These are phyloP conservation scores for Zaprionus kolodkinae DNA, from an alignment of 1,140 invertebrate species.

Conservation along the genomic window DNA sequence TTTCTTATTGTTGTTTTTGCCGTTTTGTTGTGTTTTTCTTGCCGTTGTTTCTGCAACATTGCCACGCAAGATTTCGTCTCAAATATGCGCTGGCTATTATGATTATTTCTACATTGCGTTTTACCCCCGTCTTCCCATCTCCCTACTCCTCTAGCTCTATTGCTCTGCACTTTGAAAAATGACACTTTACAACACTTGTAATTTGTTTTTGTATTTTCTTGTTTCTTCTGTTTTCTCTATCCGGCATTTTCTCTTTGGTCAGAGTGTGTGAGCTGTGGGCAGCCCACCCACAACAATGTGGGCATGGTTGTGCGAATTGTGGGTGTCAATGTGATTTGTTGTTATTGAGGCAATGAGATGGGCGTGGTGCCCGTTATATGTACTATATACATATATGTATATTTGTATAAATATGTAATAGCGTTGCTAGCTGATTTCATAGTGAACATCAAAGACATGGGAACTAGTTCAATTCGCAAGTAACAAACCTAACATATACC, in stretches of 20 bases:
- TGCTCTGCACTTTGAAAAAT: slow-evolving; percentile 70
- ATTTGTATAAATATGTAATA: background rate
- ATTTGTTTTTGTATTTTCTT: slow-evolving; percentile 63
- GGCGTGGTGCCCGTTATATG: slow-evolving; percentile 44
- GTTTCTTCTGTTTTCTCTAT: background rate
- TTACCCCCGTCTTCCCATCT: background rate
- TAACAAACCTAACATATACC: background rate
- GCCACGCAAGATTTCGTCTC: slow-evolving; percentile 76
- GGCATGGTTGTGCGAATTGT: slow-evolving; percentile 46
- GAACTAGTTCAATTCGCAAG: background rate
- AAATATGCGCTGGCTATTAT: slow-evolving; percentile 77
- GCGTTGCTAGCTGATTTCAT: slow-evolving; percentile 1
- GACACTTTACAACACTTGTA: slow-evolving; percentile 82
- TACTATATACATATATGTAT: background rate
- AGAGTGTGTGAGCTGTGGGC: slow-evolving; percentile 15
- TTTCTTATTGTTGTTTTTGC: slow-evolving; percentile 68
- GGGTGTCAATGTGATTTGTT: slow-evolving; percentile 68
- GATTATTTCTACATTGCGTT: slow-evolving; percentile 78
- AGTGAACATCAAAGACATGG: background rate
- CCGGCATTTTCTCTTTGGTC: background rate
- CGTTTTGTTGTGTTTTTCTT: slow-evolving; percentile 37
- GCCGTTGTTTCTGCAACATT: slow-evolving; percentile 75
- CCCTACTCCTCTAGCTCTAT: slow-evolving; percentile 7
- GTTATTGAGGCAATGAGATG: slow-evolving; percentile 44
- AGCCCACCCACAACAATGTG: slow-evolving; percentile 41